Conservation (phyloP, 2,888 invertebrate genomes). For the Diabrotica balteata region DNA sequence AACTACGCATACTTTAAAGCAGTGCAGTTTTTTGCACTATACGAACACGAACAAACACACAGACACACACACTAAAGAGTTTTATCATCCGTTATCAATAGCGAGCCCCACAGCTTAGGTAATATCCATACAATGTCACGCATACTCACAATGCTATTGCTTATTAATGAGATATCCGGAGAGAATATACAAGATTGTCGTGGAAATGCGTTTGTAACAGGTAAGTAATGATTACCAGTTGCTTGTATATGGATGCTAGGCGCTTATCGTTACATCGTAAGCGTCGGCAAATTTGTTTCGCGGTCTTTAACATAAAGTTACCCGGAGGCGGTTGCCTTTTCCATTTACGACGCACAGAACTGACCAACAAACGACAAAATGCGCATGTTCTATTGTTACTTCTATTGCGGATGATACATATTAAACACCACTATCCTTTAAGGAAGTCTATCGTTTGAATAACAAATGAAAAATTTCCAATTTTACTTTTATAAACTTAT, state of each 20-base stretch:
- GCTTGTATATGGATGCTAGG: slow-evolving; percentile 41
- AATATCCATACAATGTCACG: slow-evolving; percentile 61
- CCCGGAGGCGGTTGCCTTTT: slow-evolving; percentile 15
- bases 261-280: slow-evolving; percentile 35
- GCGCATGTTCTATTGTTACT: slow-evolving; percentile 1
- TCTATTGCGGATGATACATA: not conserved
- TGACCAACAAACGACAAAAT: slow-evolving; percentile 10
- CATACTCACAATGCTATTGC: slow-evolving; percentile 58
- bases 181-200: slow-evolving; percentile 45
- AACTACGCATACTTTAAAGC: too few relatives aligned
- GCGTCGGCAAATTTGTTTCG: slow-evolving; percentile 39
- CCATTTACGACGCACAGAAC: slow-evolving; percentile 20
- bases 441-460: too few relatives aligned
- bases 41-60: not conserved
- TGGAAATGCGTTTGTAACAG: slow-evolving; percentile 47
- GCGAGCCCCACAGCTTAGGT: slow-evolving; percentile 47
- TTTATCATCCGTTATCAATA: slow-evolving; percentile 55
- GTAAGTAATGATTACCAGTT: slow-evolving; percentile 45
- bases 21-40: too few relatives aligned
- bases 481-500: too few relatives aligned
- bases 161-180: slow-evolving; percentile 57
- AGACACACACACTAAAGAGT: slow-evolving; percentile 41
- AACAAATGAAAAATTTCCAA: too few relatives aligned
- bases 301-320: slow-evolving; percentile 29
- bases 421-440: too few relatives aligned